Evolutionary conservation across 2,888 invertebrate genomes (phyloP).

Genomic region (Orthosia cruda): DNA sequence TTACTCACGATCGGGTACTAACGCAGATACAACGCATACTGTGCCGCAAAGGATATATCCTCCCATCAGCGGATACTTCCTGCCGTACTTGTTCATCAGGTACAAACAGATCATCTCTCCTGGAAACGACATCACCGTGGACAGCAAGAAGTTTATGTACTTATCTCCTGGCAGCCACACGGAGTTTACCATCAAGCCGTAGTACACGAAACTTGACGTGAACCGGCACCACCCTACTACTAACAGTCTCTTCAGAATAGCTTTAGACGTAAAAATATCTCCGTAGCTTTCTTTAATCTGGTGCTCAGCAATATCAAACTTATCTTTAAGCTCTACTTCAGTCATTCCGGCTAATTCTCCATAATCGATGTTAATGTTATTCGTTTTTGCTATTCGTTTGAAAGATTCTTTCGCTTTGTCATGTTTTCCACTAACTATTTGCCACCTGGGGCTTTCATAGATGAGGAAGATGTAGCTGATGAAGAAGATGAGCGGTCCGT

Average conservation of each 20-base stretch:
- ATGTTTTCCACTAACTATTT: conserved; percentile 80
- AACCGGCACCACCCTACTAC: no score
- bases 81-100: conserved; percentile 84
- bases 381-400: conserved; percentile 76
- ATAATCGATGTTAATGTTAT: conserved; percentile 78
- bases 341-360: conserved; percentile 77
- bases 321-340: conserved; percentile 75
- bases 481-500: conserved; percentile 80
- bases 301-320: conserved; percentile 78
- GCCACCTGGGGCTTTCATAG: conserved; percentile 86
- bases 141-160: conserved; percentile 83
- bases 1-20: conserved; percentile 80
- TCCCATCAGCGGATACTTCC: conserved; percentile 79
- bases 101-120: conserved; percentile 83
- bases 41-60: conserved; percentile 80
- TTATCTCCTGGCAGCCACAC: conserved; percentile 86
- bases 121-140: conserved; percentile 85
- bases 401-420: conserved; percentile 80
- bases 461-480: conserved; percentile 77
- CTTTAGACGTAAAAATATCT: no score
- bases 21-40: conserved; percentile 78
- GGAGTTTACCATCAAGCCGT: conserved; percentile 80
- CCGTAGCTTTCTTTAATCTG: conserved; percentile 27
- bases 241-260: no score
- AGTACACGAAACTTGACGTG: conserved; percentile 80